Percentiles rank a stretch among this genome's conserved stretches.
Conservation (phyloP, 2,113 vertebrate species). For the Rhinolophus ferrumequinum region DNA sequence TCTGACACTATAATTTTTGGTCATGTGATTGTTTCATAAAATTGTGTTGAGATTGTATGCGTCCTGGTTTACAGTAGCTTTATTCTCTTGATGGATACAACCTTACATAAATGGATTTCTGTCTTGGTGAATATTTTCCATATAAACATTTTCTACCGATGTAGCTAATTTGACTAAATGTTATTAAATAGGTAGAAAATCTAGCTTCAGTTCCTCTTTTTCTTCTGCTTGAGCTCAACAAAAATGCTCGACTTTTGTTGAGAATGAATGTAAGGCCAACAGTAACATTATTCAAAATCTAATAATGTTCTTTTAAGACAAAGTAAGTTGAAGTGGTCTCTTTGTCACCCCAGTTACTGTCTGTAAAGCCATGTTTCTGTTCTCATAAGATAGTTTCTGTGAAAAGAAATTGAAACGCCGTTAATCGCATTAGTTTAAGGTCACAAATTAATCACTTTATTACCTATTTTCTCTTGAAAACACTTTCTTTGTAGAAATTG, state of each 20-base stretch:
- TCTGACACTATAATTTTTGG: not conserved
- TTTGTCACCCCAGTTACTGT: not conserved
- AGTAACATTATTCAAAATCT: not conserved
- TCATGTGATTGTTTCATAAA: not conserved
- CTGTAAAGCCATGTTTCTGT: constrained; percentile 44
- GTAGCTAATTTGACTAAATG: not conserved
- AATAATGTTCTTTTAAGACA: not conserved
- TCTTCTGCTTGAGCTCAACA: not conserved
- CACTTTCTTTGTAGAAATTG: constrained; percentile 48
- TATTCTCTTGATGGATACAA: not conserved
- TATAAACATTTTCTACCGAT: not conserved
- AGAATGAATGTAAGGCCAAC: not conserved
- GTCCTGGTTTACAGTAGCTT: not conserved
- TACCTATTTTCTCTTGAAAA: constrained; percentile 61
- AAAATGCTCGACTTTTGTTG: not conserved
- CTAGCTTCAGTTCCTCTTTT: not conserved
- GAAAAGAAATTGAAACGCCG: not conserved
- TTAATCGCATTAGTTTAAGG: constrained; percentile 27
- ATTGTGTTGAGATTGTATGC: not conserved
- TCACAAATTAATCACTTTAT: constrained; percentile 46
- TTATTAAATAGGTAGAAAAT: not conserved
- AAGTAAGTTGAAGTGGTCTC: not conserved
- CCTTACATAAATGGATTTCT: not conserved
- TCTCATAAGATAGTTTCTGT: constrained; percentile 7
- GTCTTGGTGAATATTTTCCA: not conserved